Evolutionary conservation across 2,113 vertebrate genomes (phyloP).

Genomic region (Mohoua ochrocephala): DNA sequence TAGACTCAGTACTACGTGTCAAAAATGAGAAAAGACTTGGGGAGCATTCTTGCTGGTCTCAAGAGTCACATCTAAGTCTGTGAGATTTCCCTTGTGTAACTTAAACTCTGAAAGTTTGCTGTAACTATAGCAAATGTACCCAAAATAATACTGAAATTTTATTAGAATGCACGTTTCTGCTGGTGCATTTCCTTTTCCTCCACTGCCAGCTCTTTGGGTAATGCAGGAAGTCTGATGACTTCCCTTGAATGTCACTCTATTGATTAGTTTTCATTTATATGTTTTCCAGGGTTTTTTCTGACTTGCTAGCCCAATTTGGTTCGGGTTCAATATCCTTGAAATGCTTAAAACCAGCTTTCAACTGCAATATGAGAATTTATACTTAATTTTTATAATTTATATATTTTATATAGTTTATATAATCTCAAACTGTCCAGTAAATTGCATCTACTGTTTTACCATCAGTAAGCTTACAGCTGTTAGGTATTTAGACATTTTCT

Average conservation of each 20-base stretch:
- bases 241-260: background rate
- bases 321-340: background rate
- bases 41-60: background rate
- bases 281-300: background rate
- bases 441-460: background rate
- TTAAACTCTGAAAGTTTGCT: background rate
- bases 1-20: background rate
- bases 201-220: background rate
- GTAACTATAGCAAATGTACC: background rate
- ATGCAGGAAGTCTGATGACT: background rate
- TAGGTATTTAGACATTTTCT: background rate
- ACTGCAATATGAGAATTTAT: background rate
- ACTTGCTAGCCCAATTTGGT: background rate
- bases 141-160: background rate
- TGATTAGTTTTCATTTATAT: background rate
- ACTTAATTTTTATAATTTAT: background rate
- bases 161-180: background rate
- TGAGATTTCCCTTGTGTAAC: background rate
- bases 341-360: background rate
- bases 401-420: background rate
- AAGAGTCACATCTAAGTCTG: background rate
- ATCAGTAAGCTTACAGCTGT: background rate
- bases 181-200: background rate
- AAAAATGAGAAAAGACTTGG: background rate
- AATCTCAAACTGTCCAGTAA: background rate